Evolutionary conservation across 2,113 vertebrate genomes (phyloP).

Genomic region (Gymnocephalus cernua): DNA sequence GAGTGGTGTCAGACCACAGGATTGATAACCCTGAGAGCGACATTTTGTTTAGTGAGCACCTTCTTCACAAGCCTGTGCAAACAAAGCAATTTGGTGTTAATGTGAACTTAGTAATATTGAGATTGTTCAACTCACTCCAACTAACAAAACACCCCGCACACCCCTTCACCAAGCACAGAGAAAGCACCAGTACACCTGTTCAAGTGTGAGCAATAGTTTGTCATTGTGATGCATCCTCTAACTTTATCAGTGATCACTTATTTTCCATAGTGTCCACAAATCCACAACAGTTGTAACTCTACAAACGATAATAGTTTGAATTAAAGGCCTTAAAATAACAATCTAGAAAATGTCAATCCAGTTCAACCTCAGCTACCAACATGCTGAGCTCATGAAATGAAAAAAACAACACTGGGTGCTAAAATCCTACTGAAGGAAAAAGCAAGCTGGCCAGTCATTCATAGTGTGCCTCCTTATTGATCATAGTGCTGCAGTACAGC

Average conservation of each 20-base stretch:
- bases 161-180: not conserved
- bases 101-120: not conserved
- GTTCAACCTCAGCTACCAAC: not conserved
- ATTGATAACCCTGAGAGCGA: constrained; percentile 5
- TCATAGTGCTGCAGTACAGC: constrained; percentile 48
- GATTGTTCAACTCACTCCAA: not conserved
- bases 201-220: not conserved
- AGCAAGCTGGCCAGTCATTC: constrained; percentile 23
- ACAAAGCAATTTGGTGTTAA: not conserved
- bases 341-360: not conserved
- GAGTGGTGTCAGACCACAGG: not conserved
- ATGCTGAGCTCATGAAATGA: constrained; percentile 4
- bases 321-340: not conserved
- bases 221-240: not conserved
- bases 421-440: constrained; percentile 43
- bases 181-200: not conserved
- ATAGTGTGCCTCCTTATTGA: constrained; percentile 67
- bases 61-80: not conserved
- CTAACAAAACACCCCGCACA: not conserved
- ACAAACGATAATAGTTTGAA: not conserved
- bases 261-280: not conserved
- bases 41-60: not conserved
- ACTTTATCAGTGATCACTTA: not conserved
- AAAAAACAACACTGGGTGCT: constrained; percentile 55
- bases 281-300: not conserved